Evolutionary conservation across 2,888 invertebrate species (phyloP), one percentile per base, ranked within the genome.

Genomic region (Gari tellinella): DNA sequence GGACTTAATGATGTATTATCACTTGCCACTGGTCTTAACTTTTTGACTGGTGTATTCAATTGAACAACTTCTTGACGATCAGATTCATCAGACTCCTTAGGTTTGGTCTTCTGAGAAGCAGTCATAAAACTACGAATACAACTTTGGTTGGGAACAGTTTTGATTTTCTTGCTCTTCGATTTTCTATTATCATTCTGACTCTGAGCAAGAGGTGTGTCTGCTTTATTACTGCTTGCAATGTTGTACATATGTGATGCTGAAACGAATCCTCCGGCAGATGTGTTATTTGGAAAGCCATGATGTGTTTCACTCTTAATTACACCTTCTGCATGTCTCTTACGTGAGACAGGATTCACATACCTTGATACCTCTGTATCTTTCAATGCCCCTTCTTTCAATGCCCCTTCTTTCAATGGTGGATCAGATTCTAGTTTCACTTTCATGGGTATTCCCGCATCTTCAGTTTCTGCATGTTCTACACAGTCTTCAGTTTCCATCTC

Each of bases 191-290:
- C 15, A 5, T 40, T n/a, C 45, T 37, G 45, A 21, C 19, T 63
- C 17, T 49, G 17, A 21, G 23, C 15, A 19, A n/a, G 38, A 7
- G 31, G 19, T n/a, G 51, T 31, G 25, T 37, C n/a, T 5, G 10
- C 21, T 26, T 52, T 17, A 25, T 26, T 57, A 1, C n/a, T 19
- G 19, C 40, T 61, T 15, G 19, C 40, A 10, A 77, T 56, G n/a
- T 74, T 64, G 37, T 74, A 79, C 72, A 79, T 74, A 21, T 79
- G 43, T 19, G 70, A 60, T 12, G 79, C 79, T 10, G 72, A 68
- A 10, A 68, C 68, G 72, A 79, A 79, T 3, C 78, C 74, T 31
- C 31, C 31, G 31, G 4, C 4, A 4, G 31, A 10, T 7, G 4
- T 31, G 10, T 31, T 31, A 10, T 4, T 31, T 4, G 31, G 10